A percentile compares a stretch with the other conserved stretches of the same genome.
These are phyloP conservation scores for Drosophila neutralis DNA, from an alignment of 2,888 invertebrate genomes.

Conservation along the genomic window DNA sequence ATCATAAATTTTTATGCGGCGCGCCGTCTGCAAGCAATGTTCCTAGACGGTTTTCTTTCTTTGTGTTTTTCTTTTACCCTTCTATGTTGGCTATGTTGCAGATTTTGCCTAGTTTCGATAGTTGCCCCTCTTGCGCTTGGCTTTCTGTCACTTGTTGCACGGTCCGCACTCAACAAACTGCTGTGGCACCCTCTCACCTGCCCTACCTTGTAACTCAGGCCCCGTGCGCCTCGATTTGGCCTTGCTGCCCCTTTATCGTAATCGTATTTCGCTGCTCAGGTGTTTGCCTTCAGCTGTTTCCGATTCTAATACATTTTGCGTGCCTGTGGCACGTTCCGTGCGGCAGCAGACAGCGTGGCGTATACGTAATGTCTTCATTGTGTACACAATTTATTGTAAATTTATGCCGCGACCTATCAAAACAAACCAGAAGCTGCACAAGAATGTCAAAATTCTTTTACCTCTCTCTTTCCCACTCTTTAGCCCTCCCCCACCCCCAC, in stretches of 20 bases:
- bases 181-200: slow-evolving; percentile 20
- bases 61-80: background rate
- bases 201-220: too few relatives aligned
- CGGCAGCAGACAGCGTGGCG: slow-evolving; percentile 52
- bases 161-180: slow-evolving; percentile 68
- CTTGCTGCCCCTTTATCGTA: slow-evolving; percentile 53
- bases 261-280: slow-evolving; percentile 75
- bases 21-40: slow-evolving; percentile 71
- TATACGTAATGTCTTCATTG: slow-evolving; percentile 79
- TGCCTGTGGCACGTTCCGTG: slow-evolving; percentile 58
- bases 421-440: slow-evolving; percentile 55
- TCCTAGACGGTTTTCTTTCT: slow-evolving; percentile 13
- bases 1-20: slow-evolving; percentile 80
- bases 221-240: slow-evolving; percentile 28
- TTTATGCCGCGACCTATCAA: slow-evolving; percentile 65
- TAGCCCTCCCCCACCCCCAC: background rate
- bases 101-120: slow-evolving; percentile 67
- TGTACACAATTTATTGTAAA: slow-evolving; percentile 72
- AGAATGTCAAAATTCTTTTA: slow-evolving; percentile 10
- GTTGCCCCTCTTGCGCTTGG: slow-evolving; percentile 48
- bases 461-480: background rate
- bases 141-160: slow-evolving; percentile 63
- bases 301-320: slow-evolving; percentile 77
- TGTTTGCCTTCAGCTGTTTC: slow-evolving; percentile 75
- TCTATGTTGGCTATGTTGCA: slow-evolving; percentile 1